Conservation (phyloP, 2,888 invertebrate genomes). For the Pseudococcus longispinus region DNA sequence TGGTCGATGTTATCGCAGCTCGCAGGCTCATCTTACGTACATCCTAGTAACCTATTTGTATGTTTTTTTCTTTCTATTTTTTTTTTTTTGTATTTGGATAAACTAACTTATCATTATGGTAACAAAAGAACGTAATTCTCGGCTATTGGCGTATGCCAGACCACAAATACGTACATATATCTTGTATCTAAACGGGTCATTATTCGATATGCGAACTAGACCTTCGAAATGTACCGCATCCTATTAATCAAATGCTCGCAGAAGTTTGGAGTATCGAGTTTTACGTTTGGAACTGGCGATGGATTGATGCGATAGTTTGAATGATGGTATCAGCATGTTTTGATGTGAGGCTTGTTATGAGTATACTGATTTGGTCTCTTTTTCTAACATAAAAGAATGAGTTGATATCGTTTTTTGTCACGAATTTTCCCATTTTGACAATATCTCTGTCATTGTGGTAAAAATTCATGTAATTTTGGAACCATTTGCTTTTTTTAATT, state of each 20-base stretch:
- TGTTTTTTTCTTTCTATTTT: not conserved
- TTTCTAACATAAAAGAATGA: too few relatives aligned
- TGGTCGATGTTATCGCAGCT: not conserved
- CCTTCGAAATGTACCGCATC: constrained; percentile 1
- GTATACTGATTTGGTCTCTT: too few relatives aligned
- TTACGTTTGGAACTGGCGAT: not conserved
- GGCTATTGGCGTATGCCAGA: not conserved
- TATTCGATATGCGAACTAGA: constrained; percentile 6
- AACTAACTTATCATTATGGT: constrained; percentile 14
- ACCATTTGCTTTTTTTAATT: too few relatives aligned
- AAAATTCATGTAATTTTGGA: too few relatives aligned
- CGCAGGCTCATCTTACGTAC: not conserved
- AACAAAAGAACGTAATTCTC: not conserved
- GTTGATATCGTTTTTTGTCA: too few relatives aligned
- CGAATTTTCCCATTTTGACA: too few relatives aligned
- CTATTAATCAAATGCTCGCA: not conserved
- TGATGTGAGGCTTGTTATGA: too few relatives aligned
- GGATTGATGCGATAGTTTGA: not conserved
- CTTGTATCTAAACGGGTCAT: not conserved
- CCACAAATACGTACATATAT: not conserved
- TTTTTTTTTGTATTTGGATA: not conserved
- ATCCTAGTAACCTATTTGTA: constrained; percentile 7
- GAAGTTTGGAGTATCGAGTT: not conserved
- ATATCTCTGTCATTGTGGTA: too few relatives aligned
- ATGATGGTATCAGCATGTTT: not conserved